Base-by-base conservation (phyloP, 2,888 invertebrate genomes). In the Chaetoderma sp. region DNA sequence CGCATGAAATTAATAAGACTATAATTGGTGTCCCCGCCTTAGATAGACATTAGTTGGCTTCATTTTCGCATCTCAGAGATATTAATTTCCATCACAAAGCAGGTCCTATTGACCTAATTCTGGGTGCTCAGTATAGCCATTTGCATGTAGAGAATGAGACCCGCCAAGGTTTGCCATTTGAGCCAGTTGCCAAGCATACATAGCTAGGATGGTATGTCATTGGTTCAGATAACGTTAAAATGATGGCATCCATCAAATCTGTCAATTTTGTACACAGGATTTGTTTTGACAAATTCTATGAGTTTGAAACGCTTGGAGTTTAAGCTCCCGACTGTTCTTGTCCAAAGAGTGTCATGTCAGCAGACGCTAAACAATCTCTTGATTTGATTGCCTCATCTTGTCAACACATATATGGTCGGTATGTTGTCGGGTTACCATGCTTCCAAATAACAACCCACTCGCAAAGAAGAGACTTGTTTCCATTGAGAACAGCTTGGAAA, bases 51-150 rank as follows among this genome's bases (percentile, higher is more conserved):
- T 64, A 54, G 54, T 39, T 50, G 21, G 6, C 13, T 13, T 23
- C 50, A 50, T 50, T 50, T 25, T 18, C 21, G 4, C 50, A 50
- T 18, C 18, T 50, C 27, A 5, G 6, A 30, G 50, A 25, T 25
- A 13, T 50, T 5, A 18, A 25, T 25, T 50, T 10, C 50, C 23
- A 23, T 10, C 63, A 63, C 42, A 63, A 57, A 42, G 21, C 58
- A 16, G 63, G 63, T 23, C 39, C 27, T 13, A 23, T 63, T 23
- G 63, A 58, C 21, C 28, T 58, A 2, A 63, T 63, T 16, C 33
- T 58, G 6, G 63, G 58, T 2, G 63, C 58, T 10, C 63, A 58
- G 6, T 64, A 64, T 30, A 59, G 54, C n/a, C 64, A 64, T 44
- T 47, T 64, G 5, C 59, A 64, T 42, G 52, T 28, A 16, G 64